These are phyloP conservation scores for Yponomeuta plumbellus DNA, from an alignment of 2,888 invertebrate genomes.

Conservation along the genomic window DNA sequence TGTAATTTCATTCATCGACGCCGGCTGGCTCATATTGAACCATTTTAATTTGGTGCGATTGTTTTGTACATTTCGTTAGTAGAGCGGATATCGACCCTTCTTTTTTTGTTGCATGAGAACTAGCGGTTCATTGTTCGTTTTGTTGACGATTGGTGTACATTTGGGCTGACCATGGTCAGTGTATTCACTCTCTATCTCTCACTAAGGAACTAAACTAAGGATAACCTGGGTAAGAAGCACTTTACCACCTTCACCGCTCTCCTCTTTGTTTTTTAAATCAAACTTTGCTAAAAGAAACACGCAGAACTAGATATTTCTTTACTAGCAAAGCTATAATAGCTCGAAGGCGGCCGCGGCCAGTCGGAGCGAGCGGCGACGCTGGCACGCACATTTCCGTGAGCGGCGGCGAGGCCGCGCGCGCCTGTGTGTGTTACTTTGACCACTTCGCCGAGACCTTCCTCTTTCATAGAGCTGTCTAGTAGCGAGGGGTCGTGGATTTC, in stretches of 20 bases:
- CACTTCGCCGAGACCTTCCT: not conserved
- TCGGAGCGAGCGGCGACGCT: constrained; percentile 34
- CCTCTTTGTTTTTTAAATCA: not conserved
- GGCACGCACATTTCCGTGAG: constrained; percentile 71
- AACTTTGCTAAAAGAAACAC: not conserved
- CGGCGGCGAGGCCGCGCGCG: constrained; percentile 57
- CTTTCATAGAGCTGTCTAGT: not conserved
- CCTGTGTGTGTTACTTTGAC: constrained; percentile 39
- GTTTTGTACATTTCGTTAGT: not conserved
- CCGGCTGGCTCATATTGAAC: constrained; percentile 39
- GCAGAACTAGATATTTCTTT: constrained; percentile 4
- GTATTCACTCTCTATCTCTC: no score
- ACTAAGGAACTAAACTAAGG: no score
- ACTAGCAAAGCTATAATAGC: not conserved
- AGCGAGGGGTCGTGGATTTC: not conserved
- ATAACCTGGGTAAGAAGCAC: no score
- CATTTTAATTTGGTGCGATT: constrained; percentile 26
- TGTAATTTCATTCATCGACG: constrained; percentile 56
- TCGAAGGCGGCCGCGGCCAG: constrained; percentile 10
- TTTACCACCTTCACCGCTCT: no score
- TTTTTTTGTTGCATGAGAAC: not conserved
- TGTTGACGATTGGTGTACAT: not conserved
- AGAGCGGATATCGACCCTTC: constrained; percentile 13
- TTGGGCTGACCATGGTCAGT: not conserved
- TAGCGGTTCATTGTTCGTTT: not conserved